These are phyloP conservation scores for Trachymyrmex septentrionalis DNA, from an alignment of 1,140 invertebrate genomes.

Conservation along the genomic window DNA sequence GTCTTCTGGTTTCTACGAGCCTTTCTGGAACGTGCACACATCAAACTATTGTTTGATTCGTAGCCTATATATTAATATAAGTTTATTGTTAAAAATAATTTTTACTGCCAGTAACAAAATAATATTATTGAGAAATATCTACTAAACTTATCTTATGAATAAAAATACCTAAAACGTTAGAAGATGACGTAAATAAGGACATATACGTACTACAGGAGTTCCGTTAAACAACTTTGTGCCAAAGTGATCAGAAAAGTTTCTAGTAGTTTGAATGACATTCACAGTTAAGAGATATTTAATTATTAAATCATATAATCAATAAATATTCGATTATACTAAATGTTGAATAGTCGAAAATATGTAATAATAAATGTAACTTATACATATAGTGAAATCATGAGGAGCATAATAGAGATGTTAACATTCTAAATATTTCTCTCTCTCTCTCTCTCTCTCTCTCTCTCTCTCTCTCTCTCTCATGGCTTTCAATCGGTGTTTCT, in stretches of 20 bases:
- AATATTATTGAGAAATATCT: constrained; percentile 3
- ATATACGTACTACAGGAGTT: constrained; percentile 1
- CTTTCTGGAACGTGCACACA: background rate
- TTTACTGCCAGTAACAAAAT: constrained; percentile 53
- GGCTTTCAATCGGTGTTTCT: background rate
- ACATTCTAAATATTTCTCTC: background rate
- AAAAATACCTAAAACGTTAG: constrained; percentile 16
- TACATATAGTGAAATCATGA: constrained; percentile 2
- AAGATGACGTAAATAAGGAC: background rate
- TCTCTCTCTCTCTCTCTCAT: too few relatives aligned
- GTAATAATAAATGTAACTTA: constrained; percentile 11
- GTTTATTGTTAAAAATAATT: constrained; percentile 40
- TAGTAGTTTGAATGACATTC: constrained; percentile 26
- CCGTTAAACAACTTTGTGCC: constrained; percentile 44
- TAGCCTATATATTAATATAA: constrained; percentile 24
- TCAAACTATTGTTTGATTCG: constrained; percentile 15
- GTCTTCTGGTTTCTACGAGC: constrained; percentile 12
- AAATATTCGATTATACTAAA: constrained; percentile 36
- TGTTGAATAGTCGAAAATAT: constrained; percentile 6
- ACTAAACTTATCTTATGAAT: constrained; percentile 9
- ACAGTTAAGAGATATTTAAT: constrained; percentile 16
- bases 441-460: too few relatives aligned
- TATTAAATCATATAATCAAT: constrained; percentile 21
- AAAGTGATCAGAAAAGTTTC: constrained; percentile 52
- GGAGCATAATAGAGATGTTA: background rate